phyloP scores from a whole-genome alignment of 2,113 vertebrate species.

The Polyodon spathula region DNA sequence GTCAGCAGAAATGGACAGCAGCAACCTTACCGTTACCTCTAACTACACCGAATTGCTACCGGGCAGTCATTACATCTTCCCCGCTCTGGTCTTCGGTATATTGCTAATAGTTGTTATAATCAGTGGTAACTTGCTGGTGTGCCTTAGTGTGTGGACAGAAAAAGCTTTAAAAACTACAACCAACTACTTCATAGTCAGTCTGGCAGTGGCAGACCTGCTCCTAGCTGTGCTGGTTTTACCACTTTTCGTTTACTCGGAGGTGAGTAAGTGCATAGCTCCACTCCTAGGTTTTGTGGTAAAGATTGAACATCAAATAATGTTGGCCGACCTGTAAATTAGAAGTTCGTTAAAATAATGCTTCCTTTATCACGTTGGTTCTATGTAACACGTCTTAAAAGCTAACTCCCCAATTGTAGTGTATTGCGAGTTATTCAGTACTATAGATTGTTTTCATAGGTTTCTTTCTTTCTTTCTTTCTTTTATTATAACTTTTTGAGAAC shows the following conservation, averaged over 20 bases:
- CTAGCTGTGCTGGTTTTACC: conserved; percentile 83
- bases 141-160: conserved; percentile 77
- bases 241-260: conserved; percentile 86
- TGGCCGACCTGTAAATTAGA: too few species aligned
- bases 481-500: too few species aligned
- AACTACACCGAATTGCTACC: conserved; percentile 30
- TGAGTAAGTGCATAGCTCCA: conserved; percentile 37
- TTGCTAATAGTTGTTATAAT: conserved; percentile 68
- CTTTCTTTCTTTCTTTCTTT: too few species aligned
- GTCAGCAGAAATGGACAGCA: conserved; percentile 43
- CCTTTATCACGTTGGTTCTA: too few species aligned
- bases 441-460: too few species aligned
- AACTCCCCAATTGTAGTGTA: too few species aligned
- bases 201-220: conserved; percentile 79
- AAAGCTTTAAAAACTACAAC: conserved; percentile 85
- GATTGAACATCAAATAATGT: too few species aligned
- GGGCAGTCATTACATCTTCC: conserved; percentile 37
- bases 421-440: too few species aligned
- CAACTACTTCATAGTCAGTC: conserved; percentile 88
- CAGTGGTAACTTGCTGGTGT: conserved; percentile 79
- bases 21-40: conserved; percentile 25
- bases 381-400: too few species aligned
- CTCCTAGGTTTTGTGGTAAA: too few species aligned
- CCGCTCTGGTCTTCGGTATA: conserved; percentile 67
- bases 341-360: too few species aligned